Base-by-base conservation (phyloP, 2,113 vertebrate genomes). In the Gobiocypris rarus region DNA sequence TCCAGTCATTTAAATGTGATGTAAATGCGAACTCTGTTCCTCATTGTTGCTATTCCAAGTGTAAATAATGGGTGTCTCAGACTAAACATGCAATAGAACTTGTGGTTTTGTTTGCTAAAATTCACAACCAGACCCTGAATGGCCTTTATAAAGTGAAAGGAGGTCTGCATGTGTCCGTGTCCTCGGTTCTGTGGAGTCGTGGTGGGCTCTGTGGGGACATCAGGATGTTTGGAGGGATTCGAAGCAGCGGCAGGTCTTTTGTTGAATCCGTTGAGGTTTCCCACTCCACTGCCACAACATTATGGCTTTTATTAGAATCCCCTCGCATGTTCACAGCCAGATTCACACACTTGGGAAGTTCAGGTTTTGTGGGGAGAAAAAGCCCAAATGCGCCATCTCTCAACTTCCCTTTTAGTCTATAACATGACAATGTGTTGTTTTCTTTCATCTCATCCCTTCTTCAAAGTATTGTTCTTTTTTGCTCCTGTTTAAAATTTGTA, bases 261-360 rank as follows among this genome's bases (percentile, higher is more conserved):
- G 78, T 77, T 80, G 43, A n/a, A 41, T 31, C 52, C 28, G 11
- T 15, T 83, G 77, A 80, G 58, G 75, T 43, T 65, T 84, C 83
- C 10, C 79, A 77, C 82, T 82, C 74, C 69, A 22, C 54, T 77
- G 77, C 83, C 59, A n/a, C 26, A 83, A 59, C 83, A 73, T 61
- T 59, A 86, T 61, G 76, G 81, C 77, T 82, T 85, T 85, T 84
- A 83, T 85, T 83, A 85, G 81, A 31, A 31, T 75, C 80, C 73
- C 75, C 28, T 63, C 38, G 65, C 79, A 82, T 9, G 15, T 54
- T 82, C 74, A 54, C 67, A 84, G 73, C 17, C 65, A 81, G 65
- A 82, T 75, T 70, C 78, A 67, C 79, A 69, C 65, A 50, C 38
- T 75, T 28, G 5, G 69, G 41, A 73, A 74, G 24, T 63, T 83